phyloP scores from a whole-genome alignment of 2,888 invertebrate species.

The Caenorhabditis drosophilae region DNA sequence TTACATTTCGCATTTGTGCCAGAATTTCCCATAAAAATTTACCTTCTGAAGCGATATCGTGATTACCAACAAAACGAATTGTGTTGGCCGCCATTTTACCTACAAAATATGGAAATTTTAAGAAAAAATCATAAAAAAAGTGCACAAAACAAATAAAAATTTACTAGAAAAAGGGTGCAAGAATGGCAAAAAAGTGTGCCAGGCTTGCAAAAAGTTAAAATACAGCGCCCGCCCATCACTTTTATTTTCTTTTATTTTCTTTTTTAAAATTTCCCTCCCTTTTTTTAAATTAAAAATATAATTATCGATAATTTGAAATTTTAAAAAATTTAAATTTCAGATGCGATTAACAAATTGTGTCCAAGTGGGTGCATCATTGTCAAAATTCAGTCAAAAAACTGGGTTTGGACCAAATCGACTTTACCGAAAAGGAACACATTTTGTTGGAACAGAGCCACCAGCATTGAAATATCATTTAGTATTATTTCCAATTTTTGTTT shows the following conservation, averaged over 20 bases:
- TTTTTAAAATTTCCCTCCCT: neutral
- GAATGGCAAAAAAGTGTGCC: neutral
- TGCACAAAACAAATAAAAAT: neutral
- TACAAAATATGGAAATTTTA: neutral
- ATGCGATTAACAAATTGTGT: constrained; percentile 17
- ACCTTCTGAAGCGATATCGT: constrained; percentile 64
- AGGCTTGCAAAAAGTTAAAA: neutral
- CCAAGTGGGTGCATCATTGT: constrained; percentile 10
- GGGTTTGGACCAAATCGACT: constrained; percentile 65
- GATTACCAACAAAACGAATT: constrained; percentile 64
- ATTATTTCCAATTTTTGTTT: constrained; percentile 3
- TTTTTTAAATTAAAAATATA: neutral
- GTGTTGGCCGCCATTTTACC: constrained; percentile 33
- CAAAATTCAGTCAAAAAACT: constrained; percentile 52
- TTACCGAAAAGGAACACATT: constrained; percentile 61
- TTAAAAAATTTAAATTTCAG: constrained; percentile 1
- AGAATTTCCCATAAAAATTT: constrained; percentile 68
- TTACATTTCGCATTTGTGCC: constrained; percentile 55
- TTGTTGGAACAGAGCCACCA: constrained; percentile 68
- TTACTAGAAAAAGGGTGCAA: neutral
- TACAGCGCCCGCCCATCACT: no score
- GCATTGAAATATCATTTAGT: constrained; percentile 65
- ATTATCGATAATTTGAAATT: neutral
- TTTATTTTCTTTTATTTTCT: neutral
- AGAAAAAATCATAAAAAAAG: constrained; percentile 1